Evolutionary conservation across 1,140 invertebrate species (phyloP).

Genomic region (Lasioglossum baleicum): DNA sequence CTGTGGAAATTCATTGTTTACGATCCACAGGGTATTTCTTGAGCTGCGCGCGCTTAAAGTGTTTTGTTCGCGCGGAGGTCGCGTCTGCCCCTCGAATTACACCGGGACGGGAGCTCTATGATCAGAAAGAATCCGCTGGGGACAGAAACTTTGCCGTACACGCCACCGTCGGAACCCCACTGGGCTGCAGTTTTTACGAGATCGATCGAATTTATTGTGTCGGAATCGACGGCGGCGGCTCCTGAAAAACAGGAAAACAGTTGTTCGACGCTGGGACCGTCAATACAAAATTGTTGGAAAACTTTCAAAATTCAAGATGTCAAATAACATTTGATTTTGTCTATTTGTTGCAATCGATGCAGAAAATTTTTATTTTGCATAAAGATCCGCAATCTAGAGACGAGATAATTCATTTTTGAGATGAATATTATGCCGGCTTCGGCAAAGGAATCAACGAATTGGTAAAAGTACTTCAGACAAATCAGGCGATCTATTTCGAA

Average conservation of each 20-base stretch:
- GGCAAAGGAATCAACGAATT: too few relatives aligned
- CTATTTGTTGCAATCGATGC: too few relatives aligned
- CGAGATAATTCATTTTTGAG: too few relatives aligned
- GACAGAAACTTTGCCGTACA: conserved; percentile 12
- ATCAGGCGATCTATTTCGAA: too few relatives aligned
- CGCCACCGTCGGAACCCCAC: too few relatives aligned
- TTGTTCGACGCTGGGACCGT: neutral
- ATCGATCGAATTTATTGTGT: conserved; percentile 14
- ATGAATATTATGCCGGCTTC: too few relatives aligned
- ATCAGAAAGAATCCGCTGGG: conserved; percentile 19
- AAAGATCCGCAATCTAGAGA: too few relatives aligned
- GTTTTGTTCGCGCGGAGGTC: conserved; percentile 14
- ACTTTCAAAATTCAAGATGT: too few relatives aligned
- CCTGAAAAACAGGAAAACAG: neutral
- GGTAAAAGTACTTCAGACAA: too few relatives aligned
- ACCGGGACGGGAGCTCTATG: conserved; percentile 2
- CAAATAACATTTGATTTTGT: too few relatives aligned
- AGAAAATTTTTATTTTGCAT: too few relatives aligned
- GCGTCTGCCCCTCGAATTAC: conserved; percentile 32
- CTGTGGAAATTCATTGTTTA: conserved; percentile 3
- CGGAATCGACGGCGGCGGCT: neutral
- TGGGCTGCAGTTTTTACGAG: conserved; percentile 10
- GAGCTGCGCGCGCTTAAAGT: neutral
- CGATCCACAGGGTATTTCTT: neutral
- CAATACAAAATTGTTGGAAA: too few relatives aligned